Evolutionary conservation across 2,888 invertebrate genomes (phyloP).

Genomic region (Entomobrya proxima): DNA sequence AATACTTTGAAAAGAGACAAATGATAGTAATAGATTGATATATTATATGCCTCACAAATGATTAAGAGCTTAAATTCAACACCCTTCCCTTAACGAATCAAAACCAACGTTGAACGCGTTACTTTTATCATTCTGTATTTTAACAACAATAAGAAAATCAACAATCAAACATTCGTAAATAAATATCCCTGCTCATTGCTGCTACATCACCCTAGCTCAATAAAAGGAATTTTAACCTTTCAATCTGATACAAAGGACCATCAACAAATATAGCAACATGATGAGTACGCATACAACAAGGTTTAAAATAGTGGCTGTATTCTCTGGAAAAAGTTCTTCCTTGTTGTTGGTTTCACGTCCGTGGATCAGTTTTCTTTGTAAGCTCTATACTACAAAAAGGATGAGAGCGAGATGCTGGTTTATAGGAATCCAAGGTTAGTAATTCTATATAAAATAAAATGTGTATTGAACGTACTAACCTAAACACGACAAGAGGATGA

Average conservation of each 20-base stretch:
- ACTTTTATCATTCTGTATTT: neutral
- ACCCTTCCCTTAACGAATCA: neutral
- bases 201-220: neutral
- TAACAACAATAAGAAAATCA: constrained; percentile 32
- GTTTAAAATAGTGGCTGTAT: neutral
- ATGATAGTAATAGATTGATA: neutral
- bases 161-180: constrained; percentile 8
- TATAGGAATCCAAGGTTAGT: constrained; percentile 3
- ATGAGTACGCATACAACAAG: neutral
- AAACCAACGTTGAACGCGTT: neutral
- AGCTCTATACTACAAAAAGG: neutral
- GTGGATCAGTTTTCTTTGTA: neutral
- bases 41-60: neutral
- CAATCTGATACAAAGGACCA: constrained; percentile 33
- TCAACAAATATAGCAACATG: constrained; percentile 11
- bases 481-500: constrained; percentile 20
- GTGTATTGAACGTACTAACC: neutral
- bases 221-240: constrained; percentile 53
- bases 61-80: constrained; percentile 45
- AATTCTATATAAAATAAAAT: no score
- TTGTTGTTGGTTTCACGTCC: neutral
- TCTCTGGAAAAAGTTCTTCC: neutral
- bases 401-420: constrained; percentile 2
- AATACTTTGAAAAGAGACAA: no score
- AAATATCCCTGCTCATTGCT: neutral